Percentiles rank a stretch among this genome's conserved stretches.
phyloP scores from a whole-genome alignment of 2,113 vertebrate species.

The Mus musculus region DNA sequence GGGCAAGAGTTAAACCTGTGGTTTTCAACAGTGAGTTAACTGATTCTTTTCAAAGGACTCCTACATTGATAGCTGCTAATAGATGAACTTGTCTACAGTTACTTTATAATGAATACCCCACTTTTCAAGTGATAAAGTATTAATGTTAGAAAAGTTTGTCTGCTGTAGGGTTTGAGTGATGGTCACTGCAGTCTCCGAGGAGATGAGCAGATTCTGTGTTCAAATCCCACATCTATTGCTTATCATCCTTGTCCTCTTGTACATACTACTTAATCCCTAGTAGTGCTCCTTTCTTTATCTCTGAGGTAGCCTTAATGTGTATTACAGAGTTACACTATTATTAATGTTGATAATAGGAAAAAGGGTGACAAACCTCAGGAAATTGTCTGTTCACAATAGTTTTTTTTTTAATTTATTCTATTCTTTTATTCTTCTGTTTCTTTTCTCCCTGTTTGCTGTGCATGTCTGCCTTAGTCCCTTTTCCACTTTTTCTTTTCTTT shows the following conservation, averaged over 20 bases:
- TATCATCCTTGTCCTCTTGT: background rate
- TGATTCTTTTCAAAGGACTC: background rate
- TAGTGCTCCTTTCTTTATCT: background rate
- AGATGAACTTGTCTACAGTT: background rate
- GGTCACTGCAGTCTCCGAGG: background rate
- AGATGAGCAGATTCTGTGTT: background rate
- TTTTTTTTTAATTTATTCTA: background rate
- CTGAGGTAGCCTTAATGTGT: background rate
- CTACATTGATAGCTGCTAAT: background rate
- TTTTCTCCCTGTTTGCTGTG: background rate
- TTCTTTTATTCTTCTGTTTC: background rate
- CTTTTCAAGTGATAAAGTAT: background rate
- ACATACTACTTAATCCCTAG: background rate
- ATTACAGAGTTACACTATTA: background rate
- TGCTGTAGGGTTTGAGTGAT: background rate
- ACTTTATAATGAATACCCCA: background rate
- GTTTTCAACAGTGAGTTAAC: background rate
- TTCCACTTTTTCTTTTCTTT: no score
- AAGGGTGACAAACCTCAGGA: background rate
- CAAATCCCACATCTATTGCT: constrained; percentile 3
- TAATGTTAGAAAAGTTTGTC: background rate
- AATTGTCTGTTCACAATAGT: background rate
- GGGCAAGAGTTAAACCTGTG: background rate
- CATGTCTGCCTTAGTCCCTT: background rate
- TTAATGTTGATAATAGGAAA: background rate